Base-by-base conservation (phyloP, 2,797 vertebrate genomes). In the Muraenolepis orangiensis region DNA sequence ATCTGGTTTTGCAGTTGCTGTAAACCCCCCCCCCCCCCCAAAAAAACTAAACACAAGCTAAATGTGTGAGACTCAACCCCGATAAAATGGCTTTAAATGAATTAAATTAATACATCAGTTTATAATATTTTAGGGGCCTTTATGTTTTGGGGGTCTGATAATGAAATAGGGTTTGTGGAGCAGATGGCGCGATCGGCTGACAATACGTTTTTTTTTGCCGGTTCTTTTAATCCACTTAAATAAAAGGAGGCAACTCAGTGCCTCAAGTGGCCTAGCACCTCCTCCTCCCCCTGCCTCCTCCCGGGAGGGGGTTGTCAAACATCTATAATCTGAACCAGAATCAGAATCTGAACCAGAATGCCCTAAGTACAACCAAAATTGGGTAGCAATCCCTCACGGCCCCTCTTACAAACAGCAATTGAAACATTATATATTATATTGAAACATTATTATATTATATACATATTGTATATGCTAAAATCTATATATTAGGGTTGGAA, bases 161-260 rank as follows among this genome's bases (percentile, higher is more conserved):
- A 30, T 28, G 64, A 66, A 29, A 3, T 30, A 4, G 51, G 40
- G 75, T 72, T 66, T 70, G 70, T 57, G 18, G 77, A 89, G 83
- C 91, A 94, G 92, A 92, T 93, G 92, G 92, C 7, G 51, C 82
- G 77, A 77, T 87, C 84, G 83, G 74, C 77, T 76, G 74, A 81
- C 78, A 86, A 83, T 89, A 78, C 72, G 78, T 31, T 70, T 74
- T 81, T 31, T 70, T 74, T 81, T 26, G n/a, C 26, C 26, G 78
- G 80, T 74, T 78, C 42, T 38, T 80, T 82, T 85, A 90, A 92
- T 90, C 89, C 79, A 86, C 83, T 87, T 91, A 86, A n/a, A 76
- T 86, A 82, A 84, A 81, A 72, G 76, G 78, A 70, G 75, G 73
- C 74, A 76, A 77, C 76, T 84, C 71, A 31, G 73, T 72, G n/a